These are phyloP conservation scores for Ryuthela nishihirai DNA, from an alignment of 2,888 invertebrate species.

Conservation along the genomic window DNA sequence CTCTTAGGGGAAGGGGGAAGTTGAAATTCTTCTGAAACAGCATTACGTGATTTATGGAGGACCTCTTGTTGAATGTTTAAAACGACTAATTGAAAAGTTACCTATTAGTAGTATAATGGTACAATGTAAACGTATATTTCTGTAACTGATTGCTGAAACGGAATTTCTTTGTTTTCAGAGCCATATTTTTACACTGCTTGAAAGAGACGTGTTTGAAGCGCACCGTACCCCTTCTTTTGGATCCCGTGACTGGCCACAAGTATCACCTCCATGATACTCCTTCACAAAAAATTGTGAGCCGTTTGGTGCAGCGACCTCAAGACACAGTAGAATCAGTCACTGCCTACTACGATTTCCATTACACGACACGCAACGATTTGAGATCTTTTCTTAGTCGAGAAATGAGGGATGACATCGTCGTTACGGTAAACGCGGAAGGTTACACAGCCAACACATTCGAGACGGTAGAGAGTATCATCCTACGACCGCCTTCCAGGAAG, in stretches of 20 bases:
- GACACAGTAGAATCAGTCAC: slow-evolving; percentile 11
- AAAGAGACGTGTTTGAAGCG: slow-evolving; percentile 8
- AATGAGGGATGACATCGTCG: slow-evolving; percentile 1
- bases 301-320: slow-evolving; percentile 15
- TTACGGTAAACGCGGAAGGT: slow-evolving; percentile 6
- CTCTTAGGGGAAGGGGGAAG: no score
- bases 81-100: no score
- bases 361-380: background rate
- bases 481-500: slow-evolving; percentile 5
- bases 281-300: background rate
- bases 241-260: slow-evolving; percentile 6
- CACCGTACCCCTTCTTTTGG: slow-evolving; percentile 7
- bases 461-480: slow-evolving; percentile 6
- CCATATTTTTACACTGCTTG: slow-evolving; percentile 6
- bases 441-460: slow-evolving; percentile 2
- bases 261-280: slow-evolving; percentile 3
- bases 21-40: no score
- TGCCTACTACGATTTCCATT: slow-evolving; percentile 2
- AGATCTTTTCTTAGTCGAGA: background rate
- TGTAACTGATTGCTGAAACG: background rate
- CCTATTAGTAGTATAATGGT: no score
- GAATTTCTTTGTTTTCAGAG: slow-evolving; percentile 1
- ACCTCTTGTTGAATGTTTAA: no score
- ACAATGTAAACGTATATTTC: no score
- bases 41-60: no score